Base-by-base conservation (phyloP, 2,113 vertebrate species). In the Sorex araneus region DNA sequence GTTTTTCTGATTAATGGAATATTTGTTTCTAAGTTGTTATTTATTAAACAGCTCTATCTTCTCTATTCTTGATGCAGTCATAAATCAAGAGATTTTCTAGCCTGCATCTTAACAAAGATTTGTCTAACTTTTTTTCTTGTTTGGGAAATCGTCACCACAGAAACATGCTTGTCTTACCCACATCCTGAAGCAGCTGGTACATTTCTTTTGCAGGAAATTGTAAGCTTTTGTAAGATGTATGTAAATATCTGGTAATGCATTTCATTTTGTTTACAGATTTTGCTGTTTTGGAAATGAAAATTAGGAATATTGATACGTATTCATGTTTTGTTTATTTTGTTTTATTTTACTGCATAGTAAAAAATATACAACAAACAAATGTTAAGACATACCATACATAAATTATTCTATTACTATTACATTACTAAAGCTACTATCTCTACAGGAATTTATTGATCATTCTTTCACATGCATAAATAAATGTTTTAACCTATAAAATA, bases 81-180 rank as follows among this genome's bases (percentile, higher is more conserved):
- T 91, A 95, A 82, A 89, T 95, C 75, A 87, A 57, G 78, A 92
- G 79, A 94, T 8, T 40, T 84, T 8, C n/a, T 79, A 89, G 80
- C n/a, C 78, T 84, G 36, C 47, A 71, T 12, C 15, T 91, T 86
- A 84, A 71, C 91, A 96, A 95, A 95, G 92, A 63, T 18, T 43
- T 93, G 21, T 87, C 40, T 94, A 75, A 70, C 83, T 94, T 47
- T 75, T 89, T 92, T 45, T 92, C 36, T 95, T 95, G 73, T 90
- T 97, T 96, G 86, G 71, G 87, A 96, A 96, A 96, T 94, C 83
- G 34, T 96, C 92, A 93, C 79, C 96, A 91, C 81, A 96, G 81
- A 92, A 94, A 93, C 94, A 89, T 40, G 8, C 92, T 73, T 77
- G 94, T 97, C 96, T 93, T 95, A 77, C 94, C 91, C 94, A 96